Base-by-base conservation (phyloP, 2,888 invertebrate genomes). In the Eurytoma californica region DNA sequence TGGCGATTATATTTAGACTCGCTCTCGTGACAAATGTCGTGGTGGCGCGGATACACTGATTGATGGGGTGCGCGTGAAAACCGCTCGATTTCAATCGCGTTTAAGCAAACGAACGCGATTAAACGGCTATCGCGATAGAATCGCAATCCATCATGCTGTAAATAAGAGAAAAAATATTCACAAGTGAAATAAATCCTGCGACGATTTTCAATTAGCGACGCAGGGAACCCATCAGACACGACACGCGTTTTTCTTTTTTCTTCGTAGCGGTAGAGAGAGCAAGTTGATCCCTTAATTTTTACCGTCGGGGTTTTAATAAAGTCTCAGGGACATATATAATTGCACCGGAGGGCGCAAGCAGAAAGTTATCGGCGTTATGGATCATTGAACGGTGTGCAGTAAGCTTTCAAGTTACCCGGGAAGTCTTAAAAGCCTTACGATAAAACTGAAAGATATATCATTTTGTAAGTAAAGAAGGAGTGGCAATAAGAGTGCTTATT, bases 361-460 rank as follows among this genome's bases (percentile, higher is more conserved):
- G 63, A 47, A 73, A 65, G 12, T 47, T 53, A 55, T 55, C n/a
- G 24, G 14, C 1, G 51, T 53, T 55, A 47, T 20, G 51, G 61
- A 16, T 72, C 61, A 61, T 61, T 61, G 49, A 60, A 51, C 51
- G 13, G 28, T 61, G 61, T 30, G n/a, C 28, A 18, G 49, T 13
- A 14, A 61, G 49, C 49, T 58, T 13, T 72, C 30, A 3, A 51
- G 12, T 49, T 51, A 61, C 72, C 7, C 13, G 9, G 5, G 28
- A 18, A n/a, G 51, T 20, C 61, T 72, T 72, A 51, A 72, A 61
- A 72, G 72, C n/a, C 49, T 47, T 57, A 70, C 51, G 3, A 1
- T 16, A 9, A 51, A 63, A 4, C 60, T 39, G 9, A 7, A 12
- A 18, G n/a, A 3, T 28, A 63, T 13, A 47, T 47, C 18, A 47